These are phyloP conservation scores for Melinopterus prodromus DNA, from an alignment of 2,888 invertebrate species.

Conservation along the genomic window DNA sequence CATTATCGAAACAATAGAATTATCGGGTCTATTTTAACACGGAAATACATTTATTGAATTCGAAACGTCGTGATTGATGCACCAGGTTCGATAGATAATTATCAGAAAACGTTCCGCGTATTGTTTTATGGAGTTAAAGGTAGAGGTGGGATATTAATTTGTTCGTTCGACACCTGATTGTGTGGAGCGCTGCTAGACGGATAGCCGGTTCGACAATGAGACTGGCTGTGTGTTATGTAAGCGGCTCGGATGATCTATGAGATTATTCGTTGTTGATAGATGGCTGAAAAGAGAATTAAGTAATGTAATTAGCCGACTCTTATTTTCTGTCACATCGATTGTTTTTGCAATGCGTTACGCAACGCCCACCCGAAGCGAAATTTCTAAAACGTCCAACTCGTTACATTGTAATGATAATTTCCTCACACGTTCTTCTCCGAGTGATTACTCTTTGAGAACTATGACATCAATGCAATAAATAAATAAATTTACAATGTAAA, in stretches of 20 bases:
- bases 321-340: conserved; percentile 25
- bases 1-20: neutral
- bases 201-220: neutral
- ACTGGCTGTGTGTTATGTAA: neutral
- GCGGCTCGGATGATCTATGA: conserved; percentile 24
- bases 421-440: neutral
- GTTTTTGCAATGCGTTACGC: conserved; percentile 16
- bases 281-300: conserved; percentile 19
- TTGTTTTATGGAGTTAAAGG: neutral
- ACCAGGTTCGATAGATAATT: neutral
- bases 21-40: neutral
- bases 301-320: conserved; percentile 21
- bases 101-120: neutral
- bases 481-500: no score
- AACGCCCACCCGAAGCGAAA: conserved; percentile 17
- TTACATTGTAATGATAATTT: conserved; percentile 8
- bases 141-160: neutral
- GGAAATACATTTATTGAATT: neutral
- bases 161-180: neutral
- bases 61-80: neutral
- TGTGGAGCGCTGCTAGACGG: neutral
- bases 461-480: neutral
- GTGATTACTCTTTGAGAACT: neutral
- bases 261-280: conserved; percentile 17
- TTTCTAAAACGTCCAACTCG: conserved; percentile 23